Percentiles rank a stretch among this genome's conserved stretches.
Conservation (phyloP, 1,140 invertebrate genomes). For the Octopus bimaculoides region DNA sequence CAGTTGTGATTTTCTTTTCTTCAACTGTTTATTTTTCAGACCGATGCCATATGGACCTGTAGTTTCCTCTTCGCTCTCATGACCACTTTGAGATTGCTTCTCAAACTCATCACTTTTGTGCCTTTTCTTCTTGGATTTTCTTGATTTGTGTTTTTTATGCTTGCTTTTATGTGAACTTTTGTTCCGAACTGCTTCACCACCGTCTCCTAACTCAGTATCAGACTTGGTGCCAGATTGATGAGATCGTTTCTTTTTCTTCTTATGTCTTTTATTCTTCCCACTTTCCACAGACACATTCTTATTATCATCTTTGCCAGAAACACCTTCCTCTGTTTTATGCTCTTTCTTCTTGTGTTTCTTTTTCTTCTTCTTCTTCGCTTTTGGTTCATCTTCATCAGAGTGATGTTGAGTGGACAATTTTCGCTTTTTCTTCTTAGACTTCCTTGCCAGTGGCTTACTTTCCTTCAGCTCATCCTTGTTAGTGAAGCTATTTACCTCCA, state of each 20-base stretch:
- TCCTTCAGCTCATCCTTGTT: background rate
- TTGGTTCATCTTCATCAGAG: background rate
- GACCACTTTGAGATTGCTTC: background rate
- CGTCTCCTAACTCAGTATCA: background rate
- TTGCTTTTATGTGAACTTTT: background rate
- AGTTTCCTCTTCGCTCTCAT: background rate
- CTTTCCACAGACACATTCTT: background rate
- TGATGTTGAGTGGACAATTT: background rate
- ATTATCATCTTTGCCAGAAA: slow-evolving; percentile 5
- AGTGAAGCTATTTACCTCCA: background rate
- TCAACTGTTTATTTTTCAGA: background rate
- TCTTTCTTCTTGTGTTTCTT: slow-evolving; percentile 18
- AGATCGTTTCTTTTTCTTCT: slow-evolving; percentile 12
- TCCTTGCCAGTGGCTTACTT: background rate
- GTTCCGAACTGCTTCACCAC: background rate
- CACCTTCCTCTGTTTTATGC: slow-evolving; percentile 17
- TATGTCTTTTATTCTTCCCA: background rate
- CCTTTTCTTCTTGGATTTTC: slow-evolving; percentile 15
- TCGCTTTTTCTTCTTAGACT: background rate
- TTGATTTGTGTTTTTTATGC: slow-evolving; percentile 11
- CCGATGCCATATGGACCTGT: background rate
- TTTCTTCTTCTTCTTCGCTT: slow-evolving; percentile 17
- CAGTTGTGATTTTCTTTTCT: background rate
- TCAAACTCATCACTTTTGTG: background rate
- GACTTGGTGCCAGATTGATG: background rate